Evolutionary conservation across 1,140 invertebrate species (phyloP).

Genomic region (Bombus pascuorum): DNA sequence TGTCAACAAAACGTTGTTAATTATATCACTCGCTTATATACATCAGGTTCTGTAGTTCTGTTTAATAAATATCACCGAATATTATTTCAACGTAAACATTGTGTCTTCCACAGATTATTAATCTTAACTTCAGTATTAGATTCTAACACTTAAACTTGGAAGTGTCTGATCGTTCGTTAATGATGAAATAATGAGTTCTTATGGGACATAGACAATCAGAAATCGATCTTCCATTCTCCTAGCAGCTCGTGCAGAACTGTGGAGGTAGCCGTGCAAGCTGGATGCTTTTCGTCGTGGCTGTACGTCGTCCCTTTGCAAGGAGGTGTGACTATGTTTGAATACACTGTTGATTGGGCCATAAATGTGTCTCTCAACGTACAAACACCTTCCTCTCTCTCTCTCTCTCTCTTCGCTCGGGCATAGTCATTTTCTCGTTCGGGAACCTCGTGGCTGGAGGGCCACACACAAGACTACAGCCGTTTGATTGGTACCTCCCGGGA

Average conservation of each 20-base stretch:
- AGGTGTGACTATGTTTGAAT: constrained; percentile 82
- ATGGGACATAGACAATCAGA: neutral
- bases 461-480: constrained; percentile 70
- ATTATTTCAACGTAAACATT: too few species aligned
- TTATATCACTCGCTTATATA: too few species aligned
- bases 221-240: neutral
- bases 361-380: constrained; percentile 78
- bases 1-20: too few species aligned
- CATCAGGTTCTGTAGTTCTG: too few species aligned
- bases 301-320: constrained; percentile 64
- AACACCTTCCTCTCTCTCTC: constrained; percentile 61
- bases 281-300: constrained; percentile 65
- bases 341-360: constrained; percentile 81
- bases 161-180: neutral
- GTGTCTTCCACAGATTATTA: too few species aligned
- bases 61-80: too few species aligned
- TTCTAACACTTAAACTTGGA: too few species aligned
- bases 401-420: constrained; percentile 53
- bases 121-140: too few species aligned
- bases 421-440: constrained; percentile 61
- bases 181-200: neutral
- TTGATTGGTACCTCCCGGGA: constrained; percentile 74
- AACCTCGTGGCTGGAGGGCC: constrained; percentile 59
- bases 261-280: constrained; percentile 1
- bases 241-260: too few species aligned